phyloP scores from a whole-genome alignment of 2,797 vertebrate genomes.

The Sebastolobus alascanus region DNA sequence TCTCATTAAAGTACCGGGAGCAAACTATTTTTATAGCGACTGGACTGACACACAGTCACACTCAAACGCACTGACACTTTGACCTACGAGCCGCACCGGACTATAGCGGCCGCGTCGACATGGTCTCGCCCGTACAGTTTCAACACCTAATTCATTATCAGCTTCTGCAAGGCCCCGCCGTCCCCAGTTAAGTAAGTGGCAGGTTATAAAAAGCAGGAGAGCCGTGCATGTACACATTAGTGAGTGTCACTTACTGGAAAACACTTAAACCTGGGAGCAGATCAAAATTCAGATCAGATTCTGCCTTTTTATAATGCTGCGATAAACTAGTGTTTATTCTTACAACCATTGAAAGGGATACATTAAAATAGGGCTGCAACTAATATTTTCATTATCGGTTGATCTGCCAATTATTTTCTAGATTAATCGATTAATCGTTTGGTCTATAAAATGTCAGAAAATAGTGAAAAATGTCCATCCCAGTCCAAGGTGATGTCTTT shows the following conservation, averaged over 20 bases:
- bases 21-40: slow-evolving; percentile 77
- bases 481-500: too few relatives aligned
- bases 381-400: too few relatives aligned
- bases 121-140: slow-evolving; percentile 77
- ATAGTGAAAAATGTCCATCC: too few relatives aligned
- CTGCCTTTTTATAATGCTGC: not conserved
- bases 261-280: slow-evolving; percentile 54
- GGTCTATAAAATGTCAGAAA: too few relatives aligned
- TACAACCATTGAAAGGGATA: not conserved
- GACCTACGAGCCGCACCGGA: slow-evolving; percentile 74
- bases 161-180: slow-evolving; percentile 73
- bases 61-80: slow-evolving; percentile 70
- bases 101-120: slow-evolving; percentile 74
- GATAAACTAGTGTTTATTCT: slow-evolving; percentile 9
- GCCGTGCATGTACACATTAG: slow-evolving; percentile 55
- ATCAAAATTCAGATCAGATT: slow-evolving; percentile 32
- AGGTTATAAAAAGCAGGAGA: slow-evolving; percentile 83
- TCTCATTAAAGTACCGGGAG: slow-evolving; percentile 75
- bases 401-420: too few relatives aligned
- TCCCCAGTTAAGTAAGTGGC: slow-evolving; percentile 79
- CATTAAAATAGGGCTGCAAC: not conserved
- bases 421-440: too few relatives aligned
- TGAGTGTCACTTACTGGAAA: slow-evolving; percentile 62
- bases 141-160: slow-evolving; percentile 89
- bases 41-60: slow-evolving; percentile 63